These are phyloP conservation scores for Tympanoctomys barrerae DNA, from an alignment of 2,797 vertebrate genomes.

Conservation along the genomic window DNA sequence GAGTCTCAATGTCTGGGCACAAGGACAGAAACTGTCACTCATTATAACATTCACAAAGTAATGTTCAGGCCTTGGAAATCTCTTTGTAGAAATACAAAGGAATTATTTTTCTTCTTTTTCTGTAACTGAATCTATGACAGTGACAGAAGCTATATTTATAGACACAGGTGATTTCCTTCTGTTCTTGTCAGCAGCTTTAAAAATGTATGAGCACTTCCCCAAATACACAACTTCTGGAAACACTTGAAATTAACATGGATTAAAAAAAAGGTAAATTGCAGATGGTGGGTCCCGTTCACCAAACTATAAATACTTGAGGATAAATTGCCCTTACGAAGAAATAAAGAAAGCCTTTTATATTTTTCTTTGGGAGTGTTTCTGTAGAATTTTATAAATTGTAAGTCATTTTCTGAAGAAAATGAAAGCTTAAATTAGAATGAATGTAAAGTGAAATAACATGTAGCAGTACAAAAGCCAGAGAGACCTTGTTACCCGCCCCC, in stretches of 20 bases:
- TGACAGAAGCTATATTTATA: slow-evolving; percentile 17
- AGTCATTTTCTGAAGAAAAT: slow-evolving; percentile 72
- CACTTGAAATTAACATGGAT: slow-evolving; percentile 21
- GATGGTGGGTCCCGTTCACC: not conserved
- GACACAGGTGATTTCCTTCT: slow-evolving; percentile 60
- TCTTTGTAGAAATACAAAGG: not conserved
- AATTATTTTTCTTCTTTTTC: not conserved
- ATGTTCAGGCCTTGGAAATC: not conserved
- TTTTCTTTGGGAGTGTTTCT: slow-evolving; percentile 66
- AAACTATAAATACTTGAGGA: slow-evolving; percentile 53
- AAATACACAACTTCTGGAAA: slow-evolving; percentile 50
- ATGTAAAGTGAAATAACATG: not conserved
- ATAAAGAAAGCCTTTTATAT: slow-evolving; percentile 66
- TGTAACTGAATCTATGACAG: not conserved
- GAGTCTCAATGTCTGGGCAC: not conserved
- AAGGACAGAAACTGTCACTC: not conserved
- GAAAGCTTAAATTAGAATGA: slow-evolving; percentile 63
- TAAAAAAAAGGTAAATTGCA: slow-evolving; percentile 10
- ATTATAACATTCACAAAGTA: not conserved
- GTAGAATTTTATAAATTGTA: slow-evolving; percentile 62
- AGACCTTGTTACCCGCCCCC: not conserved
- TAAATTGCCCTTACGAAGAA: slow-evolving; percentile 55
- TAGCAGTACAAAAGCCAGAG: slow-evolving; percentile 6
- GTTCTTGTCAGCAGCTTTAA: not conserved
- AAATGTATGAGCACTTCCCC: not conserved